Base-by-base conservation (phyloP, 2,888 invertebrate species). In the Alcis repandata region DNA sequence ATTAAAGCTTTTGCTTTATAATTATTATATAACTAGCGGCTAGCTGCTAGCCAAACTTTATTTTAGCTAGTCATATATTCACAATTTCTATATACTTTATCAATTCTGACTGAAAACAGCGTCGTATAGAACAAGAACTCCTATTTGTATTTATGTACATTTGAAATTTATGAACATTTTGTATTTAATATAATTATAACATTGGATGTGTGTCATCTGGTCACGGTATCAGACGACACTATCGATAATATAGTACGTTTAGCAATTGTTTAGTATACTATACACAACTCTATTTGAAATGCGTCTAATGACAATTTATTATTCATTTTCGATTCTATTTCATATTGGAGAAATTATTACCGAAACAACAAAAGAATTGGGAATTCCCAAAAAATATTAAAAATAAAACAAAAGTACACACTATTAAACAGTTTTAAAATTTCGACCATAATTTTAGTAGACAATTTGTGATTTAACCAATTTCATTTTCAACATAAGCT, bases 1-100 rank as follows among this genome's bases (percentile, higher is more conserved):
- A 83, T 61, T 76, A 63, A 86, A 85, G 83, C 85, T 59, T 56
- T 41, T 33, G 57, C 52, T 58, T 60, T 20, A 51, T 15, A 15
- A 54, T 56, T 45, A 56, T 11, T 36, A 56, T 17, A 36, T 19
- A 45, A 33, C 45, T 46, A 56, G 13, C 43, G 41, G 40, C 40
- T 43, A 27, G 45, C 17, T 45, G 56, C 45, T 56, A 45, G 56
- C 56, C 43, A 32, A 33, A 45, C 15, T 38, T 40, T 15, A 40
- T 15, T 15, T 40, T 53, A 38, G 53, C 40, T 53, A 53, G 53
- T 22, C 22, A 41, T 40, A 40, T 53, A 53, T 40, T 41, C 53
- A 53, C 38, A 53, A 1, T 40, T n/a, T 53, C 22, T 40, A 40
- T 36, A 19, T 40, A 10, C 27, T 48, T 40, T 38, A 36, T 51